phyloP scores from a whole-genome alignment of 2,888 invertebrate species.

The Elegia similella region DNA sequence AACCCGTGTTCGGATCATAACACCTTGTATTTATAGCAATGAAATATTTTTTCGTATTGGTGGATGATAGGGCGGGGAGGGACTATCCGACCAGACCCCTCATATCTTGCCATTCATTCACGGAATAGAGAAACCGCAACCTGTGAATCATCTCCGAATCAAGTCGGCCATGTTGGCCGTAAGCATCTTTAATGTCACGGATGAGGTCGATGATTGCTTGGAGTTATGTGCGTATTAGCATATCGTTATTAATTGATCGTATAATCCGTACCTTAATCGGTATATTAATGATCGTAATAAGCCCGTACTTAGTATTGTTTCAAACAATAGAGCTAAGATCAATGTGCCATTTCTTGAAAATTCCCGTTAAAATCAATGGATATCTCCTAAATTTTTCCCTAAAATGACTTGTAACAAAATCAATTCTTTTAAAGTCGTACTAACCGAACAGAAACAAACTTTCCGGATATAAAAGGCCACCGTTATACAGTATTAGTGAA shows the following conservation, averaged over 20 bases:
- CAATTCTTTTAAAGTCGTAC: no score
- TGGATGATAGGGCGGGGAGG: conserved; percentile 48
- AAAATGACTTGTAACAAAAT: neutral
- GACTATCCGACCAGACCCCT: conserved; percentile 36
- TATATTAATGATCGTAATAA: neutral
- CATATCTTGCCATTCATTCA: conserved; percentile 41
- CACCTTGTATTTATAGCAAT: conserved; percentile 47
- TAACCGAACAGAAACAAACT: neutral
- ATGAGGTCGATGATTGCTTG: conserved; percentile 2
- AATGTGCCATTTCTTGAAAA: no score
- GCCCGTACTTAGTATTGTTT: neutral
- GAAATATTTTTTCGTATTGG: conserved; percentile 52
- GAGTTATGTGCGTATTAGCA: neutral
- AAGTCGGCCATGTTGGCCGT: conserved; percentile 31
- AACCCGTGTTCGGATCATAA: conserved; percentile 42
- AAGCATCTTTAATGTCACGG: conserved; percentile 9
- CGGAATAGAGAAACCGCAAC: conserved; percentile 54
- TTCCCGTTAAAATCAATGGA: no score
- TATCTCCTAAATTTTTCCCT: no score
- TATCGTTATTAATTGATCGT: neutral
- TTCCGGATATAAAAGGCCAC: conserved; percentile 6
- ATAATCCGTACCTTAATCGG: neutral
- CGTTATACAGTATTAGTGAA: conserved; percentile 25
- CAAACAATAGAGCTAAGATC: neutral
- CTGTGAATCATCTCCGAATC: conserved; percentile 47